Evolutionary conservation across 1,140 invertebrate genomes (phyloP).

Genomic region (Campodea augens): DNA sequence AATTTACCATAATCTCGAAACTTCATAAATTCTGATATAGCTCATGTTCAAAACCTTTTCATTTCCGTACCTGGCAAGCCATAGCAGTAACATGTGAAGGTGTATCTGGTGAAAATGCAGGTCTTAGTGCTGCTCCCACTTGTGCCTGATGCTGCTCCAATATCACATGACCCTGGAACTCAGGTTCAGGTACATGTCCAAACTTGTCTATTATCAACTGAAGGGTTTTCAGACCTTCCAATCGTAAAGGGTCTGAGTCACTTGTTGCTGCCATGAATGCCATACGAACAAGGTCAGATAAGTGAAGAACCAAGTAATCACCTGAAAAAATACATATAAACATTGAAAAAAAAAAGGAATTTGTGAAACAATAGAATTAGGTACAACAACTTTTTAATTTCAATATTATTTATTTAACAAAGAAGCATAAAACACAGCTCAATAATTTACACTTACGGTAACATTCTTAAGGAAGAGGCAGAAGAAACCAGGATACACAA

Average conservation of each 20-base stretch:
- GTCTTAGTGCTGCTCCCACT: constrained; percentile 86
- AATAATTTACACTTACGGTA: constrained; percentile 2
- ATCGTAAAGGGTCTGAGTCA: constrained; percentile 78
- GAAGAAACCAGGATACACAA: too few relatives aligned
- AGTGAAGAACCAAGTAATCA: constrained; percentile 80
- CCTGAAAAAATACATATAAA: constrained; percentile 23
- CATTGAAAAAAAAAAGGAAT: constrained; percentile 10
- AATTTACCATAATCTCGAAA: too few relatives aligned
- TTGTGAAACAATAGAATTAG: constrained; percentile 6
- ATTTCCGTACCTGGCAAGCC: constrained; percentile 91
- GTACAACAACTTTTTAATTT: constrained; percentile 5
- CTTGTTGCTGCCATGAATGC: constrained; percentile 97
- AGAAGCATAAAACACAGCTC: constrained; percentile 3
- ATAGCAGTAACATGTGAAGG: constrained; percentile 93
- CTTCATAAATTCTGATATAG: too few relatives aligned
- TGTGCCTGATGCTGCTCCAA: constrained; percentile 99
- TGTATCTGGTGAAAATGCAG: constrained; percentile 89
- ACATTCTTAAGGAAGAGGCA: too few relatives aligned
- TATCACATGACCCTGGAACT: constrained; percentile 91
- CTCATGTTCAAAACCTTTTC: too few relatives aligned
- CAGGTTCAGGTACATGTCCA: constrained; percentile 84
- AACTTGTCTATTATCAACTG: constrained; percentile 88
- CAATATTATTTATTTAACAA: not conserved
- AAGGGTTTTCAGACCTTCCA: constrained; percentile 82
- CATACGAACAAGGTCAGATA: constrained; percentile 93